Evolutionary conservation across 2,113 vertebrate genomes (phyloP).

Genomic region (Bubo blakistoni): DNA sequence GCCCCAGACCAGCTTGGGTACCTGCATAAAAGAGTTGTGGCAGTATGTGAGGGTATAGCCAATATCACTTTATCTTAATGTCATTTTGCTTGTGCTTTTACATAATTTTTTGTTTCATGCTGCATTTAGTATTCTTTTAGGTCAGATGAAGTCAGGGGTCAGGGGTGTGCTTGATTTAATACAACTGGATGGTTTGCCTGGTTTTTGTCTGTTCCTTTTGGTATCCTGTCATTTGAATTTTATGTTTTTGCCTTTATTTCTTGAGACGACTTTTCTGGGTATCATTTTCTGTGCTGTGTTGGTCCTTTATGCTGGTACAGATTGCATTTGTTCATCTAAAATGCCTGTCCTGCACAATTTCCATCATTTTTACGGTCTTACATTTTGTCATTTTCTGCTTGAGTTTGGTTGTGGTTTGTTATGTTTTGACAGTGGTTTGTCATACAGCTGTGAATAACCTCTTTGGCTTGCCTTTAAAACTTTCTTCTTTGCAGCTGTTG

Average conservation of each 20-base stretch:
- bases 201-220: constrained; percentile 67
- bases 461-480: constrained; percentile 65
- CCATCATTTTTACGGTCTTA: constrained; percentile 73
- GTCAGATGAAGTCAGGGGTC: constrained; percentile 63
- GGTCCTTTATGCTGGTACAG: constrained; percentile 55
- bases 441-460: constrained; percentile 65
- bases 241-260: constrained; percentile 72
- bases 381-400: constrained; percentile 65
- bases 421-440: constrained; percentile 73
- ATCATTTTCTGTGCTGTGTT: constrained; percentile 47
- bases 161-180: constrained; percentile 67
- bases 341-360: constrained; percentile 70
- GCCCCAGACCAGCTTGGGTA: not conserved
- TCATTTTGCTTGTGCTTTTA: not conserved
- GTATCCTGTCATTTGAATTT: constrained; percentile 74
- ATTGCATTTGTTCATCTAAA: constrained; percentile 72
- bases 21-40: not conserved
- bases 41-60: not conserved
- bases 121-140: constrained; percentile 30
- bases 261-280: constrained; percentile 37
- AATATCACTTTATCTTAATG: not conserved
- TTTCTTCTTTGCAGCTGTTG: constrained; percentile 62
- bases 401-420: constrained; percentile 68
- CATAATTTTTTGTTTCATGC: constrained; percentile 39
- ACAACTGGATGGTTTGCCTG: constrained; percentile 68